phyloP scores from a whole-genome alignment of 2,797 vertebrate species.

The Dendrocincla fuliginosa region DNA sequence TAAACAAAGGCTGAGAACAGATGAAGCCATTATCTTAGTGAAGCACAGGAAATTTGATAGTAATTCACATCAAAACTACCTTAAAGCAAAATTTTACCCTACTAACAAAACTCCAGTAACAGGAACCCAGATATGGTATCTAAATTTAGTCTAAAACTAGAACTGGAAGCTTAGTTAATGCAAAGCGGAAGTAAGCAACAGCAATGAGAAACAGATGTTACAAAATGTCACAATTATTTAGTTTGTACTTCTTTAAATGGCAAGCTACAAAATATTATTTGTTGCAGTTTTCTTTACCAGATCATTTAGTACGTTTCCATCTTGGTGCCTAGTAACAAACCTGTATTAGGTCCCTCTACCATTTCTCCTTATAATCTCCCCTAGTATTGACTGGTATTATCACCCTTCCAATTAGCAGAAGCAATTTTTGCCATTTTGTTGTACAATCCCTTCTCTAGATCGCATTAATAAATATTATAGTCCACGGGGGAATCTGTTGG shows the following conservation, averaged over 20 bases:
- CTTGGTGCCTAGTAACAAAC: background rate
- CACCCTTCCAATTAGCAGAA: background rate
- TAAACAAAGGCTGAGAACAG: background rate
- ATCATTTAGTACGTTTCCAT: background rate
- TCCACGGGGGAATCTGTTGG: background rate
- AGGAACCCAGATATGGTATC: background rate
- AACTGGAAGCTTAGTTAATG: background rate
- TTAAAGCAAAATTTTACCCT: background rate
- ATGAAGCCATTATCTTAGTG: background rate
- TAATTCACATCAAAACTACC: background rate
- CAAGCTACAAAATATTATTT: background rate
- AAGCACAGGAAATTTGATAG: background rate
- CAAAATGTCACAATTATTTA: conserved; percentile 27
- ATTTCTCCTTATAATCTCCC: background rate
- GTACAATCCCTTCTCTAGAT: background rate
- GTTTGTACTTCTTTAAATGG: background rate
- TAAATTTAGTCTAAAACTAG: conserved; percentile 1
- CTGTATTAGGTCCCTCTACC: background rate
- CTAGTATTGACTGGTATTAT: background rate
- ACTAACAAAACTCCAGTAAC: background rate
- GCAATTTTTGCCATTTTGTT: background rate
- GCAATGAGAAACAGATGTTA: conserved; percentile 1
- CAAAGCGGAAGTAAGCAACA: background rate
- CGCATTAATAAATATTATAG: background rate
- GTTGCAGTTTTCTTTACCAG: background rate